Evolutionary conservation across 2,797 vertebrate species (phyloP), one percentile per base, ranked within the genome.

Genomic region (Columba guinea): DNA sequence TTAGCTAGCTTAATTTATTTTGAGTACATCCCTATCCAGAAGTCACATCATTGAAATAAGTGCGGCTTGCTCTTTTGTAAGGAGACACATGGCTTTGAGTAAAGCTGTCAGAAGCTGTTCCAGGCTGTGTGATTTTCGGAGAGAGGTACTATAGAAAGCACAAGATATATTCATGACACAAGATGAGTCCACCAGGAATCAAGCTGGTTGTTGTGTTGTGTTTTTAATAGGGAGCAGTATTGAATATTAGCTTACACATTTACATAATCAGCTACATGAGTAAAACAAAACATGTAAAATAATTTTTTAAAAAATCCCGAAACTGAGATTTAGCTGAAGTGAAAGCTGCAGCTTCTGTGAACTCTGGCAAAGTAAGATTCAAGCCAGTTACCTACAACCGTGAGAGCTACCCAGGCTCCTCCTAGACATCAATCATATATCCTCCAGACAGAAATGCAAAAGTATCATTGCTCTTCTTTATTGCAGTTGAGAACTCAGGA

Each of bases 1-100:
- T 95, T 67, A 32, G 44, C 51, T 63, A 82, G 39, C 55, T 94
- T 91, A 82, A 82, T 81, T 93, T 87, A 88, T 81, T 63, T 27
- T 2, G 8, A 87, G 35, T 67, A 34, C 13, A 37, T 79, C 73
- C 68, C 59, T 88, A 30, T 84, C 55, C 52, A 79, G 69, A 84
- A 27, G 48, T 76, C 73, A 12, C 63, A 77, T 89, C 10, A 28
- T 11, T 69, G 74, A 82, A 79, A 75, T 73, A 88, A 86, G 44
- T 46, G 70, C 10, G 30, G 5, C 48, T 92, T 94, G 24, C 28
- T 90, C 19, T 26, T 70, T 56, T 84, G 20, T 56, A 65, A 69
- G 48, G 55, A 91, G 55, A 39, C n/a, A 49, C 3, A 41, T 12
- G 65, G 51, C 51, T 91, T 63, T 82, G 17, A 87, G 34, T 56